A percentile compares a stretch with the other conserved stretches of the same genome.
These are phyloP conservation scores for Drosophila parvula DNA, from an alignment of 1,140 invertebrate species.

Conservation along the genomic window DNA sequence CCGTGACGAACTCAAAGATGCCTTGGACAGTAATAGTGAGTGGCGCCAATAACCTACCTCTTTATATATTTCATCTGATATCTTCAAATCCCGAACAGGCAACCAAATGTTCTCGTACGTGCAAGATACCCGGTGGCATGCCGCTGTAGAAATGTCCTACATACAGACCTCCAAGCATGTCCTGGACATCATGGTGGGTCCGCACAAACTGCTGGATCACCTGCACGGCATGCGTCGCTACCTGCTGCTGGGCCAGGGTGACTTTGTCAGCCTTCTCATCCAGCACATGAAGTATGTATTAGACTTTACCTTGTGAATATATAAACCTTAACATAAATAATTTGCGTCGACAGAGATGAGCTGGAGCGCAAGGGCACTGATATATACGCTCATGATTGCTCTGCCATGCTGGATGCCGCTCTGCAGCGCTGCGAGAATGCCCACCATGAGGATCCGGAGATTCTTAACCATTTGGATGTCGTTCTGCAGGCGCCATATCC, in stretches of 20 bases:
- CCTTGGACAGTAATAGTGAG: constrained; percentile 85
- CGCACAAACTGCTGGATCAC: constrained; percentile 96
- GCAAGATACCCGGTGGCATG: constrained; percentile 89
- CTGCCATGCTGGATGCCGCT: constrained; percentile 95
- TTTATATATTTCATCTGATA: no score
- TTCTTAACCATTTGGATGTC: constrained; percentile 94
- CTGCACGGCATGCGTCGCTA: constrained; percentile 95
- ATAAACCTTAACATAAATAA: background rate
- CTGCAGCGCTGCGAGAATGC: constrained; percentile 95
- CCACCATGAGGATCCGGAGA: constrained; percentile 96
- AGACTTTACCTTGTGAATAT: no score
- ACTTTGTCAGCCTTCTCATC: constrained; percentile 97
- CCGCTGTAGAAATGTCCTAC: constrained; percentile 92
- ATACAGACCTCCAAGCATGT: constrained; percentile 94
- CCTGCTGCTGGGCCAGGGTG: constrained; percentile 96
- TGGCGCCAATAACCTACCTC: no score
- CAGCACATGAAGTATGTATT: constrained; percentile 93
- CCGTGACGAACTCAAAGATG: constrained; percentile 87
- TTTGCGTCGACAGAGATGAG: constrained; percentile 88
- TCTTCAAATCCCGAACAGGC: constrained; percentile 16
- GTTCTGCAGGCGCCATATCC: constrained; percentile 90
- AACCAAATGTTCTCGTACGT: constrained; percentile 69
- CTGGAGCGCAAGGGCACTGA: constrained; percentile 94
- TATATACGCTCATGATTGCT: constrained; percentile 94
- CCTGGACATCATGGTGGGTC: constrained; percentile 92